These are phyloP conservation scores for Aurelia aurita complex sp. Pacific DNA, from an alignment of 30 jellyfish, hydroid and myxozoan species.

Conservation along the genomic window DNA sequence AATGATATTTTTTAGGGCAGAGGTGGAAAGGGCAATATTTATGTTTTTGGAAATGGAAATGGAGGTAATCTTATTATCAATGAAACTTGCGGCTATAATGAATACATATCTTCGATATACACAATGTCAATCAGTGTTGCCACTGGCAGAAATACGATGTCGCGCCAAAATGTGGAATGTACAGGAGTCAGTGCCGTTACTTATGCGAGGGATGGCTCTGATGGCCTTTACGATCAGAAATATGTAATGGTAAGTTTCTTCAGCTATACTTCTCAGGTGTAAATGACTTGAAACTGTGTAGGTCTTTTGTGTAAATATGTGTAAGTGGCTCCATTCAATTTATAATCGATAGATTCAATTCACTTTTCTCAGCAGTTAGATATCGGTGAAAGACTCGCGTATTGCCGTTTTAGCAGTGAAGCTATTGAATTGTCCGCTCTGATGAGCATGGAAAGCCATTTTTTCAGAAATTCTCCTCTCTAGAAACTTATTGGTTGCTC, in stretches of 20 bases:
- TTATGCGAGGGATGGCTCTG: conserved; percentile 46
- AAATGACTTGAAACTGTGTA: too few species aligned
- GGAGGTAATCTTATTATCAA: background rate
- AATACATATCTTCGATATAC: conserved; percentile 30
- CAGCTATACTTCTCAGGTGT: too few species aligned
- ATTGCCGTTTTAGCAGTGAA: too few species aligned
- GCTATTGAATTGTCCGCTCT: too few species aligned
- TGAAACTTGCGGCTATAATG: conserved; percentile 29
- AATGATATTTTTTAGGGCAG: conserved; percentile 30
- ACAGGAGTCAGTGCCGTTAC: conserved; percentile 33
- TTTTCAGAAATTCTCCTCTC: too few species aligned
- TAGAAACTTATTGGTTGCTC: too few species aligned
- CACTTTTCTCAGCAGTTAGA: too few species aligned
- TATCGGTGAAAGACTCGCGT: too few species aligned
- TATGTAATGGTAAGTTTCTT: conserved; percentile 23
- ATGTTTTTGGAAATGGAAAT: conserved; percentile 39
- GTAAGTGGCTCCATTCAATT: too few species aligned
- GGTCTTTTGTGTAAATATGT: too few species aligned
- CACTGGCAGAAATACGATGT: conserved; percentile 1
- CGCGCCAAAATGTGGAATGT: conserved; percentile 4
- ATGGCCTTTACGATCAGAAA: background rate
- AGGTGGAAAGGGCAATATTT: conserved; percentile 42
- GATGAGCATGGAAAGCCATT: too few species aligned
- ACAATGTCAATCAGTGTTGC: conserved; percentile 32
- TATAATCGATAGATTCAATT: too few species aligned